Evolutionary conservation across 2,797 vertebrate species (phyloP).

Genomic region (Sebastiscus albofasciatus): DNA sequence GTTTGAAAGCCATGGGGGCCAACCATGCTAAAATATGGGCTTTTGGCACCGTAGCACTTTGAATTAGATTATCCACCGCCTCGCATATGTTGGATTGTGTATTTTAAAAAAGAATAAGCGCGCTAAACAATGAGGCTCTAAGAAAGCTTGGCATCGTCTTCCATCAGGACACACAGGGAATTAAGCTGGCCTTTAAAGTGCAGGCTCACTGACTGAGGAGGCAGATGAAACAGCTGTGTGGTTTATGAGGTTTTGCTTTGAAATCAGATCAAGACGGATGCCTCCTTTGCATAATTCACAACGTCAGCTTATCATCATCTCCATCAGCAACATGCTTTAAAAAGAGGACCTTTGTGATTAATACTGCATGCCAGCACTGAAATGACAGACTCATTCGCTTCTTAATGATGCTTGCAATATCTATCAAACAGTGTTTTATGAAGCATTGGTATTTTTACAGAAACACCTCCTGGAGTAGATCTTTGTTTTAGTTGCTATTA

Average conservation of each 20-base stretch:
- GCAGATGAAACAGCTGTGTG: conserved; percentile 86
- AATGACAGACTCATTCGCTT: conserved; percentile 90
- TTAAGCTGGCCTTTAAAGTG: conserved; percentile 73
- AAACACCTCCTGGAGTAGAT: conserved; percentile 82
- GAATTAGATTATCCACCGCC: conserved; percentile 36
- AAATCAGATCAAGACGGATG: conserved; percentile 92
- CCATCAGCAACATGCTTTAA: conserved; percentile 91
- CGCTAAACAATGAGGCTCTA: conserved; percentile 63
- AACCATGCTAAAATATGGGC: conserved; percentile 33
- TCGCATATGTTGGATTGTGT: conserved; percentile 30
- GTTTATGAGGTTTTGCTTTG: conserved; percentile 89
- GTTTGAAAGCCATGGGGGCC: conserved; percentile 36
- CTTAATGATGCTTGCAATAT: conserved; percentile 90
- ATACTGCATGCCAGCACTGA: conserved; percentile 88
- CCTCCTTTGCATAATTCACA: conserved; percentile 88
- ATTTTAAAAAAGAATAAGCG: neutral
- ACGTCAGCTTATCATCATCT: conserved; percentile 90
- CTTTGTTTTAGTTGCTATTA: conserved; percentile 62
- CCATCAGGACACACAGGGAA: conserved; percentile 54
- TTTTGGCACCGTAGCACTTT: conserved; percentile 30
- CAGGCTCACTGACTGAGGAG: conserved; percentile 75
- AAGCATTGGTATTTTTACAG: conserved; percentile 84
- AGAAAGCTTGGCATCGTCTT: conserved; percentile 67
- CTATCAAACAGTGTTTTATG: conserved; percentile 88
- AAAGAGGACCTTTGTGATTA: conserved; percentile 87